Percentiles rank a stretch among this genome's conserved stretches.
phyloP scores from a whole-genome alignment of 2,888 invertebrate genomes.

The Drosophila mercatorum region DNA sequence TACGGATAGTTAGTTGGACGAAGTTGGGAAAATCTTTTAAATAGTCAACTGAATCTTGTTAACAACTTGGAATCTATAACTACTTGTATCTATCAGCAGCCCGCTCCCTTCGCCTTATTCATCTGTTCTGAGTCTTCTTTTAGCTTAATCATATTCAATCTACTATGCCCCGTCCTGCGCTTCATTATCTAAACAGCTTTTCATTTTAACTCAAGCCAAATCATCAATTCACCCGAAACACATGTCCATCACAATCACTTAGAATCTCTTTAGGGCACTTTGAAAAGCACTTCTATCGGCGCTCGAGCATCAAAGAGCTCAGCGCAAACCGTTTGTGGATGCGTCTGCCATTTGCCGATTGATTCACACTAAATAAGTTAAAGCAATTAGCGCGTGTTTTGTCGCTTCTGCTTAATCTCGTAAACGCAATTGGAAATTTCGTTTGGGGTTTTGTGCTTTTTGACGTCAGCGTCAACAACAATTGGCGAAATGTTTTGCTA shows the following conservation, averaged over 20 bases:
- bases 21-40: no score
- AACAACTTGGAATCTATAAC: no score
- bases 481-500: constrained; percentile 32
- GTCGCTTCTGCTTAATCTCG: constrained; percentile 14
- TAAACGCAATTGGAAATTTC: constrained; percentile 28
- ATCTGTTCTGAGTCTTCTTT: background rate
- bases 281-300: background rate
- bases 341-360: background rate
- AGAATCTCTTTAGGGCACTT: background rate
- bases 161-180: background rate
- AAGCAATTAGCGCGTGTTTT: constrained; percentile 26
- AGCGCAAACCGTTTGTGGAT: background rate
- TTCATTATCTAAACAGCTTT: no score
- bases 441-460: constrained; percentile 32
- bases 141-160: background rate
- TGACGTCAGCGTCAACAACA: constrained; percentile 32
- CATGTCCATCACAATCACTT: background rate
- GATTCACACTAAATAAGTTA: constrained; percentile 11
- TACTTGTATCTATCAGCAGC: no score
- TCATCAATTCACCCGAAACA: background rate
- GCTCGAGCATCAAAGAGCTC: constrained; percentile 3
- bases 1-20: no score
- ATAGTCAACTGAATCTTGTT: no score
- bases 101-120: no score
- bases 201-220: background rate